Percentiles rank a stretch among this genome's conserved stretches.
Conservation (phyloP, 2,113 vertebrate genomes). For the cattle (Bos taurus) region DNA sequence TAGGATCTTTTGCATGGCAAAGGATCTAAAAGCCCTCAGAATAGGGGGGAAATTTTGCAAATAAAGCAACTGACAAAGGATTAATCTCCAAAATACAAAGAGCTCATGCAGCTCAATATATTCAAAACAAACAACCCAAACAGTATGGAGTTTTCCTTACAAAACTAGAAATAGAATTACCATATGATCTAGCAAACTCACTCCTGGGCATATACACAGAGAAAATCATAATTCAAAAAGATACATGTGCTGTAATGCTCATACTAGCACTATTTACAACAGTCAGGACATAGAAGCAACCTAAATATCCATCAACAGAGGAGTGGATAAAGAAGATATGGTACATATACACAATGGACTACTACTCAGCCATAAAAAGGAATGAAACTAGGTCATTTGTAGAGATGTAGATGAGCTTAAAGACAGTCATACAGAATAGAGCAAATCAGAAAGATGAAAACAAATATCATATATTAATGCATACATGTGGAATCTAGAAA, state of each 20-base stretch:
- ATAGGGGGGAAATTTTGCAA: not conserved
- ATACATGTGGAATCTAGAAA: not conserved
- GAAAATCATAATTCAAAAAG: not conserved
- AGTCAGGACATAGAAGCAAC: not conserved
- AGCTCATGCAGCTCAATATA: not conserved
- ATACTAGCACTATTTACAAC: not conserved
- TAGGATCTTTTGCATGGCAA: not conserved
- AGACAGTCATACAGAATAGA: not conserved
- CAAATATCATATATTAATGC: not conserved
- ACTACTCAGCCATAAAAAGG: not conserved
- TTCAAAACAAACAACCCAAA: not conserved
- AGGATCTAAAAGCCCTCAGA: not conserved
- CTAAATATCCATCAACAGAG: not conserved
- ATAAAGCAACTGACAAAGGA: not conserved
- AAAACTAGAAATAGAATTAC: not conserved
- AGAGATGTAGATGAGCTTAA: not conserved
- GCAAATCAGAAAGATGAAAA: not conserved
- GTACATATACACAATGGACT: not conserved
- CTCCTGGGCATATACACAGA: not conserved
- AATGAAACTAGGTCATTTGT: not conserved
- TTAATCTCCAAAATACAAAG: not conserved
- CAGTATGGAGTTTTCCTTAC: not conserved
- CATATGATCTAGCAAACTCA: not conserved
- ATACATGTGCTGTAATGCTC: not conserved
- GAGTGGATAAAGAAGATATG: not conserved